These are phyloP conservation scores for Elephantulus edwardii DNA, from an alignment of 2,113 vertebrate species.

Conservation along the genomic window DNA sequence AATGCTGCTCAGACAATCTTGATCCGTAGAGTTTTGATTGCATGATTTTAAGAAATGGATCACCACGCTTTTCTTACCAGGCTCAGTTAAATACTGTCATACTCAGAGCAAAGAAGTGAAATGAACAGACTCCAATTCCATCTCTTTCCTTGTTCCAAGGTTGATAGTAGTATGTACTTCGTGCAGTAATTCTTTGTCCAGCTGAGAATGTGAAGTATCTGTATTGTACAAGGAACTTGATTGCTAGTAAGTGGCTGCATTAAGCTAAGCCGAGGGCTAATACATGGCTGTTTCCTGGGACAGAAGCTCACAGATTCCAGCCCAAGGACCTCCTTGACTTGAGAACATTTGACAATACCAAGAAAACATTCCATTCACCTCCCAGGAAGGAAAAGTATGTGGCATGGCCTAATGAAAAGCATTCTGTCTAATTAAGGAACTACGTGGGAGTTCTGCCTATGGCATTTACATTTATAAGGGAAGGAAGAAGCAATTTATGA, in stretches of 20 bases:
- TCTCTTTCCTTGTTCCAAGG: not conserved
- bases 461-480: not conserved
- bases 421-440: constrained; percentile 42
- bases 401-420: not conserved
- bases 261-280: not conserved
- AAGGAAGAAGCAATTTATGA: constrained; percentile 5
- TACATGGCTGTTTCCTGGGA: not conserved
- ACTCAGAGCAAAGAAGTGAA: too few species aligned
- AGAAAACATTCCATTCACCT: not conserved
- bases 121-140: not conserved
- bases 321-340: not conserved
- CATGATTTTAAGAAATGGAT: not conserved
- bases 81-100: not conserved
- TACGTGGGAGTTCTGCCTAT: constrained; percentile 18
- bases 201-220: not conserved
- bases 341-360: not conserved
- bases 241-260: not conserved
- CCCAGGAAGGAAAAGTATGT: constrained; percentile 26
- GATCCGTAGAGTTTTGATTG: not conserved
- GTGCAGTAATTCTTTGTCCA: not conserved
- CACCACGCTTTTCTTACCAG: not conserved
- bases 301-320: not conserved
- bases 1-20: not conserved
- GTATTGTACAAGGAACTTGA: not conserved
- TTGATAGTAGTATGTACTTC: constrained; percentile 2